A percentile compares a stretch with the other conserved stretches of the same genome.
These are phyloP conservation scores for Nannobrachium achirus DNA, from an alignment of 2,113 vertebrate species.

Conservation along the genomic window DNA sequence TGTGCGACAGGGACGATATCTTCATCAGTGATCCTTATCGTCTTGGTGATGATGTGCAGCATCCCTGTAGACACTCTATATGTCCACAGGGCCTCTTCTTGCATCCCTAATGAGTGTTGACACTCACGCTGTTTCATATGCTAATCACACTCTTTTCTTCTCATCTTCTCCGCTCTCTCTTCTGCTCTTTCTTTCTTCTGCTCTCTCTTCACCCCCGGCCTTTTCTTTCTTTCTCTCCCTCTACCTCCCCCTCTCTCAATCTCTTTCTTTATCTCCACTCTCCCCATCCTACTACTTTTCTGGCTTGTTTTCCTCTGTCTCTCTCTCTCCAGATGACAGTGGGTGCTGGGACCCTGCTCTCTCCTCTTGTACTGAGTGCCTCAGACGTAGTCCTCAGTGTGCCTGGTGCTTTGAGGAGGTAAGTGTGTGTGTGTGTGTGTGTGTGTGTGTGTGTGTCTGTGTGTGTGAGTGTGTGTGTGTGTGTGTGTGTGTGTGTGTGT, in stretches of 20 bases:
- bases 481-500: constrained; percentile 25
- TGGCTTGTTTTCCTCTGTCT: too few relatives aligned
- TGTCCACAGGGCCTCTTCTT: constrained; percentile 17
- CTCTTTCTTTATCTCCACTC: too few relatives aligned
- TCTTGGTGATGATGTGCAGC: too few relatives aligned
- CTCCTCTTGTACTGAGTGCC: constrained; percentile 86
- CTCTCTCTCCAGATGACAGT: constrained; percentile 80
- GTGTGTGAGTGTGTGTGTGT: constrained; percentile 11
- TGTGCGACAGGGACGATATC: too few relatives aligned
- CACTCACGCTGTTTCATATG: constrained; percentile 53
- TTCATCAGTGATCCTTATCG: too few relatives aligned
- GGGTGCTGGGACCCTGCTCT: constrained; percentile 83
- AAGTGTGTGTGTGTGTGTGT: constrained; percentile 37
- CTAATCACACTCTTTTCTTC: constrained; percentile 39
- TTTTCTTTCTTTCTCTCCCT: background rate
- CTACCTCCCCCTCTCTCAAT: background rate
- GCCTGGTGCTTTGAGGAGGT: constrained; percentile 97
- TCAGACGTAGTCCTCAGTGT: constrained; percentile 89
- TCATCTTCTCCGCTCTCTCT: background rate
- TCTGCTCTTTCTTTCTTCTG: background rate
- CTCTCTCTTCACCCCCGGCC: background rate
- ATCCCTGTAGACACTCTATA: too few relatives aligned
- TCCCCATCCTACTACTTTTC: too few relatives aligned
- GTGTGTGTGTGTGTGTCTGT: constrained; percentile 22
- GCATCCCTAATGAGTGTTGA: constrained; percentile 55